Conservation (phyloP, 2,888 invertebrate species). For the Schizaphis graminum region DNA sequence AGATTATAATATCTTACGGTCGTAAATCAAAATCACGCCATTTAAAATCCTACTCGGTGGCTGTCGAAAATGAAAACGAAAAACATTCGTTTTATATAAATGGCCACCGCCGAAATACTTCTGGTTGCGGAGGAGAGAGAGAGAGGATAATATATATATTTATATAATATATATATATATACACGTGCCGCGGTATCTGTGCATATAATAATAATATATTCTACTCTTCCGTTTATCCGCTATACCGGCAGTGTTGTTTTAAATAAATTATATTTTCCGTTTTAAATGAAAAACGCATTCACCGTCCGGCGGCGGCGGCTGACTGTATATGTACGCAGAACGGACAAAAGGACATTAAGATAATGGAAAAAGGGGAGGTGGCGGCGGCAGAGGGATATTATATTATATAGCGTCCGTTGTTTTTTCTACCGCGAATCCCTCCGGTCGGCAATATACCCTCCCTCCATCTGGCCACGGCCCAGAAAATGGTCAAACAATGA, state of each 20-base stretch:
- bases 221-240: slow-evolving; percentile 34
- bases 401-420: slow-evolving; percentile 44
- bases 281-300: slow-evolving; percentile 58
- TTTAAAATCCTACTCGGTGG: slow-evolving; percentile 25
- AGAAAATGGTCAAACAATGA: slow-evolving; percentile 65
- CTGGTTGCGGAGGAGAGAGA: not conserved
- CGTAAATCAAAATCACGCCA: slow-evolving; percentile 22
- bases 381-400: slow-evolving; percentile 2
- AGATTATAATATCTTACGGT: not conserved
- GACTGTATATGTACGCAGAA: not conserved
- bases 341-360: slow-evolving; percentile 64
- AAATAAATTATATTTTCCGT: slow-evolving; percentile 64
- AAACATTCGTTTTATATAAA: slow-evolving; percentile 52
- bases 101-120: slow-evolving; percentile 26
- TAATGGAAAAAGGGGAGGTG: slow-evolving; percentile 60
- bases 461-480: slow-evolving; percentile 45
- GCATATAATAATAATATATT: slow-evolving; percentile 25
- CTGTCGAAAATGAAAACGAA: slow-evolving; percentile 44
- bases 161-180: not conserved
- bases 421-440: slow-evolving; percentile 46
- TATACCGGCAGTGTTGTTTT: slow-evolving; percentile 37
- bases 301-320: slow-evolving; percentile 25
- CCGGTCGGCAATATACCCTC: not conserved
- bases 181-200: not conserved
- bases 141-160: not conserved